Evolutionary conservation across 1,140 invertebrate species (phyloP).

Genomic region (Leptinotarsa lineolata): DNA sequence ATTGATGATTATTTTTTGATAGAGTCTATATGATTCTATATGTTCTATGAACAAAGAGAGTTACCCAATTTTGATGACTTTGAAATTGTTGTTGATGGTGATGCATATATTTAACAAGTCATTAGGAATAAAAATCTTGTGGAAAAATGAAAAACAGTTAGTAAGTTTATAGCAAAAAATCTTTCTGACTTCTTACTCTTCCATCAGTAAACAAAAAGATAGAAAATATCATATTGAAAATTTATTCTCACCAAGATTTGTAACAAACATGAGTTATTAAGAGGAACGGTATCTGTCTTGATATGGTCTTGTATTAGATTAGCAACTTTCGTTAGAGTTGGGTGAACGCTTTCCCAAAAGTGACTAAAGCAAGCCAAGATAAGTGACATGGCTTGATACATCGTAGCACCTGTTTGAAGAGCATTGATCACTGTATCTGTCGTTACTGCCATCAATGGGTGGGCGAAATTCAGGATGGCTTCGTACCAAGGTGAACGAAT

Average conservation of each 20-base stretch:
- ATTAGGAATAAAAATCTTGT: too few relatives aligned
- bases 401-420: slow-evolving; percentile 70
- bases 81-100: too few relatives aligned
- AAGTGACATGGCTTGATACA: slow-evolving; percentile 76
- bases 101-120: too few relatives aligned
- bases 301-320: slow-evolving; percentile 66
- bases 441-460: slow-evolving; percentile 65
- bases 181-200: background rate
- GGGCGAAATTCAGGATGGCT: slow-evolving; percentile 66
- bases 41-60: too few relatives aligned
- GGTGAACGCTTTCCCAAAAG: slow-evolving; percentile 66
- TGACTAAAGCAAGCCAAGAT: slow-evolving; percentile 70
- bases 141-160: too few relatives aligned
- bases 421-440: slow-evolving; percentile 68
- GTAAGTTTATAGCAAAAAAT: too few relatives aligned
- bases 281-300: slow-evolving; percentile 67
- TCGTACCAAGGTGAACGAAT: slow-evolving; percentile 74
- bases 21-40: too few relatives aligned
- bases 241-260: slow-evolving; percentile 64
- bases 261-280: slow-evolving; percentile 68
- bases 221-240: slow-evolving; percentile 39
- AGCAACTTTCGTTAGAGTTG: slow-evolving; percentile 61
- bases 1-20: too few relatives aligned
- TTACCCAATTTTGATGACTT: too few relatives aligned
- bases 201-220: background rate